phyloP scores from a whole-genome alignment of 1,140 invertebrate species.

The Trachymyrmex cornetzi region DNA sequence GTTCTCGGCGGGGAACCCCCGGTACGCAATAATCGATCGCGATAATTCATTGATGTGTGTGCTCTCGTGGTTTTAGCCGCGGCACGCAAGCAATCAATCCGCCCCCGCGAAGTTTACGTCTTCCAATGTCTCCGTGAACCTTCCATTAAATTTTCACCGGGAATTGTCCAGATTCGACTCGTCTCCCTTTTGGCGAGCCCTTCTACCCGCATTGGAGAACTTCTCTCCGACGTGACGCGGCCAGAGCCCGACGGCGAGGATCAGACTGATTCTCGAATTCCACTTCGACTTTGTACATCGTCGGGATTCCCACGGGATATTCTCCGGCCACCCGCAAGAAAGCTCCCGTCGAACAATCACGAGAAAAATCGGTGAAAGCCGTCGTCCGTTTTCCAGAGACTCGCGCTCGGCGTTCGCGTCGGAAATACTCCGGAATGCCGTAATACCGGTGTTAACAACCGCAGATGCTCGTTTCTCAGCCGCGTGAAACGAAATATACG shows the following conservation, averaged over 20 bases:
- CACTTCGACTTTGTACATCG: slow-evolving; percentile 66
- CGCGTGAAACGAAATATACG: neutral
- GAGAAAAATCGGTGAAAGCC: slow-evolving; percentile 61
- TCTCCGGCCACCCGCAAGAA: neutral
- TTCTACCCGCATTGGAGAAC: slow-evolving; percentile 10
- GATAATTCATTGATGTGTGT: slow-evolving; percentile 70
- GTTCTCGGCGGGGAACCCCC: neutral
- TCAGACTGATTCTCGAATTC: slow-evolving; percentile 70
- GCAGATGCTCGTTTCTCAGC: neutral
- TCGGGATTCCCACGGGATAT: slow-evolving; percentile 72
- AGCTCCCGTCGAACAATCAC: slow-evolving; percentile 7
- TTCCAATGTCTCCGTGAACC: slow-evolving; percentile 41
- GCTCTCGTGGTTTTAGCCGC: slow-evolving; percentile 70
- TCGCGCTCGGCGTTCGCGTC: neutral
- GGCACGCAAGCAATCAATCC: slow-evolving; percentile 62
- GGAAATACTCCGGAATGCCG: neutral
- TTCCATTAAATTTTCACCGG: slow-evolving; percentile 79
- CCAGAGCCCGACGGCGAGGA: slow-evolving; percentile 43
- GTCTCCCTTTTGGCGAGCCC: neutral
- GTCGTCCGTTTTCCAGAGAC: neutral
- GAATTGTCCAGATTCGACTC: slow-evolving; percentile 73
- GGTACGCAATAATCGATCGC: slow-evolving; percentile 44
- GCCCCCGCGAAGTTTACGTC: slow-evolving; percentile 30
- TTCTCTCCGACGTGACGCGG: neutral
- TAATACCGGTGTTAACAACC: neutral